Evolutionary conservation across 1,140 invertebrate genomes (phyloP).

Genomic region (Drosophila auraria): DNA sequence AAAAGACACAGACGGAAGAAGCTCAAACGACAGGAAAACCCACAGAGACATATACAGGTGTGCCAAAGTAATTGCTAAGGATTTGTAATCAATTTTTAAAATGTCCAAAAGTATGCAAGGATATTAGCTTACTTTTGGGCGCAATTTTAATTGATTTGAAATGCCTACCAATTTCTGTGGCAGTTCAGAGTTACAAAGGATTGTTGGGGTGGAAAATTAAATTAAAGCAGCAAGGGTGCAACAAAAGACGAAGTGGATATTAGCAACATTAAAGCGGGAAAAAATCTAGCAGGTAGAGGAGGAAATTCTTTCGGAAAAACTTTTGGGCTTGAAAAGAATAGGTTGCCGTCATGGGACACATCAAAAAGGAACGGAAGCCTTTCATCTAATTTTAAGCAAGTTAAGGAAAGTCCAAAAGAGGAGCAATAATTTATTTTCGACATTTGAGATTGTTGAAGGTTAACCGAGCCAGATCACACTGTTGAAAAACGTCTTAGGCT

Average conservation of each 20-base stretch:
- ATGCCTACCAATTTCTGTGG: not conserved
- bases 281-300: not conserved
- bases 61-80: not conserved
- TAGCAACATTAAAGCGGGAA: conserved; percentile 3
- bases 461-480: conserved; percentile 5
- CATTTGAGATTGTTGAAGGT: not conserved
- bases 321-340: not conserved
- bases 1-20: conserved; percentile 34
- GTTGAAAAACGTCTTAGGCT: not conserved
- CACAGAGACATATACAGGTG: conserved; percentile 17
- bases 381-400: not conserved
- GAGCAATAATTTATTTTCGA: not conserved
- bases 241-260: conserved; percentile 12
- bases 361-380: not conserved
- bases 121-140: not conserved
- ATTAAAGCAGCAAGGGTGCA: conserved; percentile 20
- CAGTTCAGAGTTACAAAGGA: not conserved
- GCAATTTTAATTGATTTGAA: not conserved
- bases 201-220: not conserved
- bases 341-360: too few species aligned
- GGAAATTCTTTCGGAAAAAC: not conserved
- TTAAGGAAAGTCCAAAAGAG: not conserved
- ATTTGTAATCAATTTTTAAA: not conserved
- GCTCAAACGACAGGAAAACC: conserved; percentile 29
- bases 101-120: not conserved